Evolutionary conservation across 2,888 invertebrate genomes (phyloP), one percentile per base, ranked within the genome.

Genomic region (Spodoptera exigua): DNA sequence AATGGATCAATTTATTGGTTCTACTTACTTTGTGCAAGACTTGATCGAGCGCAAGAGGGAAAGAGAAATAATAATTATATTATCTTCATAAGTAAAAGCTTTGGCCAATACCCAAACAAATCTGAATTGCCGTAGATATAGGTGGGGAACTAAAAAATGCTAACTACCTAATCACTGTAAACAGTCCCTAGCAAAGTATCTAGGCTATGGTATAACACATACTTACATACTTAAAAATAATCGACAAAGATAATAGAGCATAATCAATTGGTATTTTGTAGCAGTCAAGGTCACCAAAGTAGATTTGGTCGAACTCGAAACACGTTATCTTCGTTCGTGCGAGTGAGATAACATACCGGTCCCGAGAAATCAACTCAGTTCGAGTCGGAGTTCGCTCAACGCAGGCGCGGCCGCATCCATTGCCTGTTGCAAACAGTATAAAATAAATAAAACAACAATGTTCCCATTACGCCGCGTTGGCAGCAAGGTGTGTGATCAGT

Each of bases 381-480:
- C 80, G 76, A 82, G 82, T 84, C 84, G 78, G 81, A 85, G 76
- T 78, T 78, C 78, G 81, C 72, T 74, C 76, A 78, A 80, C 85
- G 84, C 83, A 78, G 64, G 79, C 85, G 86, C 85, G 79, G 78
- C 74, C 75, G 74, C 65, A 71, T 76, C 70, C 65, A 78, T 70
- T 69, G 78, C 75, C 74, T 70, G 75, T 76, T 73, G 76, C 80
- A 83, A 86, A 87, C 82, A 86, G 80, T 81, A 76, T 73, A 70
- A 78, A 84, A 80, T 64, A 78, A 76, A 56, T 40, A 72, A 76
- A 54, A 53, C 36, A 65, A 72, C 52, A 62, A 94, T 94, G 94
- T 86, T 90, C 78, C 91, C 93, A 74, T 80, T 94, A 70, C 91
- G 94, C 65, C 93, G 93, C 70, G 82, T 90, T 83, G 89, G 91